These are phyloP conservation scores for Aporrectodea caliginosa DNA, from an alignment of 1,140 invertebrate species.

Conservation along the genomic window DNA sequence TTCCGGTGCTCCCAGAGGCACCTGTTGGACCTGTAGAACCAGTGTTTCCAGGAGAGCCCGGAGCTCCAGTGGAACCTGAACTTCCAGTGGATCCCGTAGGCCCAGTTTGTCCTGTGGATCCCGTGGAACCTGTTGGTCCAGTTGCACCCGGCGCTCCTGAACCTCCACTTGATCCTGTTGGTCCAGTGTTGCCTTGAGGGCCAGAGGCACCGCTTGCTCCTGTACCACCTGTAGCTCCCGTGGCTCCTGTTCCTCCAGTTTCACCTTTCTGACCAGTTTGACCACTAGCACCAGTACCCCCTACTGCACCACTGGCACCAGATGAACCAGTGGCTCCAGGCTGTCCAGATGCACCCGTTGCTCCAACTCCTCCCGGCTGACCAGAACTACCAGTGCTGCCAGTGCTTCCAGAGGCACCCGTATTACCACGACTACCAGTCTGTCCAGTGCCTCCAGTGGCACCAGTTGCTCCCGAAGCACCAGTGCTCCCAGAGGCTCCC, in stretches of 20 bases:
- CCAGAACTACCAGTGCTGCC: not conserved
- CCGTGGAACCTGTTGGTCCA: not conserved
- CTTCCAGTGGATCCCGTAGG: not conserved
- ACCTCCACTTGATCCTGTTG: constrained; percentile 9
- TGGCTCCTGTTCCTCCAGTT: constrained; percentile 12
- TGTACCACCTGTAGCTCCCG: constrained; percentile 6
- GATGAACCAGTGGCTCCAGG: not conserved
- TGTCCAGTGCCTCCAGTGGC: constrained; percentile 5
- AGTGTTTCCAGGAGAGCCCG: constrained; percentile 8
- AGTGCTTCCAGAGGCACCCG: constrained; percentile 4
- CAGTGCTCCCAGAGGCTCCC: not conserved
- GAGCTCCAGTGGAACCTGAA: not conserved
- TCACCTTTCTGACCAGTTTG: not conserved
- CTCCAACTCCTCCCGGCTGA: not conserved
- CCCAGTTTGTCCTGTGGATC: constrained; percentile 15
- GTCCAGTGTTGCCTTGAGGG: constrained; percentile 2
- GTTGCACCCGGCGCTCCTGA: constrained; percentile 1
- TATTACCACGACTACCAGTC: not conserved
- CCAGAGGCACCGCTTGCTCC: constrained; percentile 6
- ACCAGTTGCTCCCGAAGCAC: not conserved
- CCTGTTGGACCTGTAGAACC: constrained; percentile 15
- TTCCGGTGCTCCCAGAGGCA: constrained; percentile 1
- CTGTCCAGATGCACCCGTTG: constrained; percentile 6
- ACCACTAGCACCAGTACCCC: constrained; percentile 3
- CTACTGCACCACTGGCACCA: not conserved